Conservation (phyloP, 2,888 invertebrate species). For the Caenorhabditis uteleia region DNA sequence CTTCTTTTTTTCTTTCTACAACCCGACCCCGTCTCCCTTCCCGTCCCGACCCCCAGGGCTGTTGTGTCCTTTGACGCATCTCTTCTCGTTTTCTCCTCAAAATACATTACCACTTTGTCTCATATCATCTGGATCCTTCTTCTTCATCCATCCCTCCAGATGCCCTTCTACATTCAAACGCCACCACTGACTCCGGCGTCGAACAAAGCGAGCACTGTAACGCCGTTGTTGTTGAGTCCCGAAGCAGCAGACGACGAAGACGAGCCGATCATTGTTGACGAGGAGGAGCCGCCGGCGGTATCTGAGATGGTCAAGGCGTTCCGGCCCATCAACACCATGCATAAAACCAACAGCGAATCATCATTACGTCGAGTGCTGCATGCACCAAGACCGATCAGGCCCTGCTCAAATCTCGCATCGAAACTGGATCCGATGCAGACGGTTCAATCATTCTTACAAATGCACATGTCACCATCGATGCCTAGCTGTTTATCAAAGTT, state of each 20-base stretch:
- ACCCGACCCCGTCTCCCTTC: too few species aligned
- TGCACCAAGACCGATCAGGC: conserved; percentile 17
- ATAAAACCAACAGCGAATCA: conserved; percentile 26
- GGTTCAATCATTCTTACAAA: conserved; percentile 30
- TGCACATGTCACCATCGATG: conserved; percentile 28
- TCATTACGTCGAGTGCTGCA: conserved; percentile 8
- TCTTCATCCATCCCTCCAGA: not conserved
- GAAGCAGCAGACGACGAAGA: conserved; percentile 28
- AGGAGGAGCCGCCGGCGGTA: conserved; percentile 1
- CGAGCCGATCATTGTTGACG: conserved; percentile 4
- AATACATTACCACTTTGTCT: too few species aligned
- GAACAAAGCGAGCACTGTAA: not conserved
- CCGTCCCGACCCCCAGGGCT: too few species aligned
- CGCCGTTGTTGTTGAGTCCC: not conserved
- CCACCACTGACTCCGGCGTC: conserved; percentile 30
- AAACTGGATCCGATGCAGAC: conserved; percentile 36
- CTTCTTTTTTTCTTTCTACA: too few species aligned
- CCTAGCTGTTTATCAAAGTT: conserved; percentile 31
- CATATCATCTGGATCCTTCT: too few species aligned
- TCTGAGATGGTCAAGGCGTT: not conserved
- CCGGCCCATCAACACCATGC: not conserved
- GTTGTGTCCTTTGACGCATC: too few species aligned
- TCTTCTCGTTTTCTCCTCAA: too few species aligned
- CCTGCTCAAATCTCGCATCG: conserved; percentile 15
- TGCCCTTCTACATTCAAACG: conserved; percentile 42